Percentiles rank a stretch among this genome's conserved stretches.
Evolutionary conservation across 2,113 vertebrate species (phyloP).

Genomic region (Empidonax alnorum): DNA sequence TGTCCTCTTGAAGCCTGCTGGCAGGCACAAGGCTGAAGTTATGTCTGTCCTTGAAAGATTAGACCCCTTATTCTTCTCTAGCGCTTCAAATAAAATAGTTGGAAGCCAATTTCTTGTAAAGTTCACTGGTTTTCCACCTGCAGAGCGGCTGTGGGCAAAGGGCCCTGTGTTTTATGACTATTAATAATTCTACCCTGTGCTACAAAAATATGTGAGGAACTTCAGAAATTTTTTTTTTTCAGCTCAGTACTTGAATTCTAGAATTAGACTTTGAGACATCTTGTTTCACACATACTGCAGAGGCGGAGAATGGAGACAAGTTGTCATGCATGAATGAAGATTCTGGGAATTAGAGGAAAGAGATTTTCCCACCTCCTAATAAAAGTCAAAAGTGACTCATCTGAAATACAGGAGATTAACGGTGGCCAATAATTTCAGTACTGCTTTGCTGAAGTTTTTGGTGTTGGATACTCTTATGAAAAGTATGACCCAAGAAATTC

Average conservation of each 20-base stretch:
- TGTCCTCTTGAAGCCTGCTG: not conserved
- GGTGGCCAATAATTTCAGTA: slow-evolving; percentile 58
- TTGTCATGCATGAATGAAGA: slow-evolving; percentile 67
- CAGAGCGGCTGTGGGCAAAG: slow-evolving; percentile 40
- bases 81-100: slow-evolving; percentile 48
- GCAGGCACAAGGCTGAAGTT: slow-evolving; percentile 36
- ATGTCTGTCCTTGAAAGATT: slow-evolving; percentile 35
- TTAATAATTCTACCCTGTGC: slow-evolving; percentile 49
- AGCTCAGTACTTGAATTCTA: slow-evolving; percentile 55
- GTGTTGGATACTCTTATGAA: slow-evolving; percentile 38
- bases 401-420: slow-evolving; percentile 64
- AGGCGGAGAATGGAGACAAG: slow-evolving; percentile 51
- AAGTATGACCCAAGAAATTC: slow-evolving; percentile 20
- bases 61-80: slow-evolving; percentile 26
- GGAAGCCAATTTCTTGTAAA: slow-evolving; percentile 54
- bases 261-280: slow-evolving; percentile 69
- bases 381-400: slow-evolving; percentile 73
- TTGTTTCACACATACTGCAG: slow-evolving; percentile 64
- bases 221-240: slow-evolving; percentile 56
- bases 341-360: slow-evolving; percentile 55
- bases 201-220: slow-evolving; percentile 37
- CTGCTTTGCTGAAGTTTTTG: slow-evolving; percentile 15
- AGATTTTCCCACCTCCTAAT: slow-evolving; percentile 68
- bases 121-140: slow-evolving; percentile 27
- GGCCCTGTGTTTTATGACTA: slow-evolving; percentile 47